Evolutionary conservation across 2,888 invertebrate genomes (phyloP).

Genomic region (Helleia helle): DNA sequence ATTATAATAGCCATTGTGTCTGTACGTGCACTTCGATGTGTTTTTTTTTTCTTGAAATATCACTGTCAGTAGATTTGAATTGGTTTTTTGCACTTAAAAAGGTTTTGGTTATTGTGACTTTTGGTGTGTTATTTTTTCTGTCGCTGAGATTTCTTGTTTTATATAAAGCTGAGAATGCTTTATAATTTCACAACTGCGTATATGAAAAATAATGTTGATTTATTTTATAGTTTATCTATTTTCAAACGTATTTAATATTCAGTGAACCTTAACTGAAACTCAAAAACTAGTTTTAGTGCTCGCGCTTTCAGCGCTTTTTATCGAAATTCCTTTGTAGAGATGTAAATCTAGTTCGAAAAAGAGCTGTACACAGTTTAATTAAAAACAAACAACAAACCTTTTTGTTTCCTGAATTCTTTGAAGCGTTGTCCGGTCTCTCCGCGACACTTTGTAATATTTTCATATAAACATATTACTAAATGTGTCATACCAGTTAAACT

Average conservation of each 20-base stretch:
- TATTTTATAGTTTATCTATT: too few species aligned
- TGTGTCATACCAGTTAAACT: too few species aligned
- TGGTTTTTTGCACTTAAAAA: not conserved
- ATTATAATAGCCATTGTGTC: slow-evolving; percentile 34
- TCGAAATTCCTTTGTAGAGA: too few species aligned
- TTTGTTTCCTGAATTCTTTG: not conserved
- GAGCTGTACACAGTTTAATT: not conserved
- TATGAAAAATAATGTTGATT: too few species aligned
- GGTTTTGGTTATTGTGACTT: not conserved
- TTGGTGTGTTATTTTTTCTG: not conserved
- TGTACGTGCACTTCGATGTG: slow-evolving; percentile 37
- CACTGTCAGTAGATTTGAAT: not conserved
- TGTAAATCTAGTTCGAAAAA: not conserved
- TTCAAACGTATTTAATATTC: too few species aligned
- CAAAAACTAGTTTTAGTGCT: too few species aligned
- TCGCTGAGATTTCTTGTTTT: not conserved
- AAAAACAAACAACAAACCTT: not conserved
- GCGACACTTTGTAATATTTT: not conserved
- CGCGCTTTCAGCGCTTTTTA: too few species aligned
- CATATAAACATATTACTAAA: not conserved
- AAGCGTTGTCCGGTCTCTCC: not conserved
- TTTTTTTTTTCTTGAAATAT: slow-evolving; percentile 16
- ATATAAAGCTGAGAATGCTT: too few species aligned
- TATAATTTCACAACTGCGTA: too few species aligned
- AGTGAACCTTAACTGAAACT: too few species aligned